Conservation (phyloP, 92 coral and sea anemone genomes). For the Zoanthus solanderi region DNA sequence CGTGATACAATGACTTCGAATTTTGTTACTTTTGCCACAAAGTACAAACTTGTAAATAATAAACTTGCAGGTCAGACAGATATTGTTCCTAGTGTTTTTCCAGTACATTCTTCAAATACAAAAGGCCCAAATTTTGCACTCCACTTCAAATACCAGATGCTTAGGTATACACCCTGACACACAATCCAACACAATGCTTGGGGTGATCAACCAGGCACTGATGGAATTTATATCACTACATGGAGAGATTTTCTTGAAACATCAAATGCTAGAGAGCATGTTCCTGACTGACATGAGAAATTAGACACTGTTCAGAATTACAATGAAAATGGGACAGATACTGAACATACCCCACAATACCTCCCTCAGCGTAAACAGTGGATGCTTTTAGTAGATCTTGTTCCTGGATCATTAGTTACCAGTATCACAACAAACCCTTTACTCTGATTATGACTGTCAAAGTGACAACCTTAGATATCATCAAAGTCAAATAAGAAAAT, state of each 20-base stretch:
- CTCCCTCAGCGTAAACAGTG: conserved; percentile 51
- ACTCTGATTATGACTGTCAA: conserved; percentile 42
- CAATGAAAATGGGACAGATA: neutral
- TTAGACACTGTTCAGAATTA: conserved; percentile 28
- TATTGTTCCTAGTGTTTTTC: conserved; percentile 53
- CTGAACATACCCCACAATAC: conserved; percentile 1
- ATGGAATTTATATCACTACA: conserved; percentile 23
- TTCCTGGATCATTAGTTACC: neutral
- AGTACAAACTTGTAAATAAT: conserved; percentile 3
- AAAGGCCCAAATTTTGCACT: conserved; percentile 15
- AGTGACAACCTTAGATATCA: conserved; percentile 24
- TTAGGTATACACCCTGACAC: conserved; percentile 55
- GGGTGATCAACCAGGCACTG: conserved; percentile 51
- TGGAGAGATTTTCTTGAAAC: conserved; percentile 45
- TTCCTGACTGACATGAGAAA: conserved; percentile 46
- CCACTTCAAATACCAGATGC: neutral
- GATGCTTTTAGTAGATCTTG: conserved; percentile 45
- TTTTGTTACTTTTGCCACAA: conserved; percentile 39
- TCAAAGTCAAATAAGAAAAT: conserved; percentile 24
- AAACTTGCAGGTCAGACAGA: conserved; percentile 29
- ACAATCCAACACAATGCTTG: conserved; percentile 58
- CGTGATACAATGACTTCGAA: conserved; percentile 40
- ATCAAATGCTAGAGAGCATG: conserved; percentile 43
- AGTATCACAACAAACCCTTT: neutral
- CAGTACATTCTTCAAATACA: conserved; percentile 33